Evolutionary conservation across 2,888 invertebrate genomes (phyloP).

Genomic region (Marronus borbonicus): DNA sequence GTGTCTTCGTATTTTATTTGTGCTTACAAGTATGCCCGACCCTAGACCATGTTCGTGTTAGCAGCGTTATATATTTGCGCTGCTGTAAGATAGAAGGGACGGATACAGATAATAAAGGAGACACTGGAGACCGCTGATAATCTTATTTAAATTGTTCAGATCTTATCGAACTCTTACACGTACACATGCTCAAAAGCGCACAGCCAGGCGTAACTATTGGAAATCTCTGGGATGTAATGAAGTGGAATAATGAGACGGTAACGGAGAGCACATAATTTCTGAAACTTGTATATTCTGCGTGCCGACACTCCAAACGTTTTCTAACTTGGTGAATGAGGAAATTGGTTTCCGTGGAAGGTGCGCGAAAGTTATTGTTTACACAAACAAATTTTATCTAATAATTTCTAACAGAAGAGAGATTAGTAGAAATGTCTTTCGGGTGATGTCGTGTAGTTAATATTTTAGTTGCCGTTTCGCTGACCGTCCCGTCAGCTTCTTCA

Average conservation of each 20-base stretch:
- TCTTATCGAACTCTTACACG: conserved; percentile 26
- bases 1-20: background rate
- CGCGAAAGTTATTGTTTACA: too few species aligned
- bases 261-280: conserved; percentile 34
- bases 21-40: background rate
- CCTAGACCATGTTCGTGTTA: background rate
- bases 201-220: conserved; percentile 15
- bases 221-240: conserved; percentile 43
- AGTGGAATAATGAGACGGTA: conserved; percentile 34
- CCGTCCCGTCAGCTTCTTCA: too few species aligned
- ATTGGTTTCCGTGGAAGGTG: background rate
- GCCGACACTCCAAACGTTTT: too few species aligned
- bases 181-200: background rate
- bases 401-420: too few species aligned
- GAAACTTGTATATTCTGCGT: conserved; percentile 29
- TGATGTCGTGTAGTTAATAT: too few species aligned
- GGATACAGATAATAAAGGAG: conserved; percentile 36
- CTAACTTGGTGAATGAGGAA: background rate
- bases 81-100: conserved; percentile 21
- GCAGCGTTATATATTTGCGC: background rate
- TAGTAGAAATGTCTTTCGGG: too few species aligned
- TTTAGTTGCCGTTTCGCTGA: too few species aligned
- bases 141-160: conserved; percentile 47
- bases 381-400: too few species aligned
- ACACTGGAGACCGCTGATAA: conserved; percentile 27